Evolutionary conservation across 1,140 invertebrate genomes (phyloP).

Genomic region (Saccostrea glomerata): DNA sequence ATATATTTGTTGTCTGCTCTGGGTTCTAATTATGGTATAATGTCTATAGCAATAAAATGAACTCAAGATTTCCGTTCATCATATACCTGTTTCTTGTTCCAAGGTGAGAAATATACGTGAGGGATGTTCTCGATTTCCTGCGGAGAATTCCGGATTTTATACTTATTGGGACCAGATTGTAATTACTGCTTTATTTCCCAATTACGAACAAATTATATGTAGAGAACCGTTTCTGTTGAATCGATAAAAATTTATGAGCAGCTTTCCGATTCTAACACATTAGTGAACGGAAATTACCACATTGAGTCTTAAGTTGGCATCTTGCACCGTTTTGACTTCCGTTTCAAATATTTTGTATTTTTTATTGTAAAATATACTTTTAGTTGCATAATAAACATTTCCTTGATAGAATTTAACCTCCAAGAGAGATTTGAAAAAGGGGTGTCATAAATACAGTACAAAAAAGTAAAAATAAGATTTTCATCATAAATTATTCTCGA

Average conservation of each 20-base stretch:
- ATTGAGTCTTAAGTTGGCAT: too few species aligned
- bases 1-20: not conserved
- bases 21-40: not conserved
- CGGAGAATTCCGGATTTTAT: not conserved
- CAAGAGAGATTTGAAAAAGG: too few species aligned
- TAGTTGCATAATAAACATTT: too few species aligned
- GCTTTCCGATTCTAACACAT: too few species aligned
- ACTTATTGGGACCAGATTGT: slow-evolving; percentile 19
- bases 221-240: not conserved
- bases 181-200: not conserved
- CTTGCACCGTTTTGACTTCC: too few species aligned
- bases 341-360: too few species aligned
- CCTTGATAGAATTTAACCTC: too few species aligned
- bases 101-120: not conserved
- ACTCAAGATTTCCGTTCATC: not conserved
- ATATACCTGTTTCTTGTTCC: not conserved
- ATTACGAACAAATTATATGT: slow-evolving; percentile 13
- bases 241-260: not conserved
- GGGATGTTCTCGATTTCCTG: not conserved
- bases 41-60: not conserved
- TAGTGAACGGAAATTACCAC: too few species aligned
- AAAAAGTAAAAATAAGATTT: too few species aligned
- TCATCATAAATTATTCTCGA: too few species aligned
- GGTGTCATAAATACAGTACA: too few species aligned
- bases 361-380: too few species aligned